A percentile compares a stretch with the other conserved stretches of the same genome.
phyloP scores from a whole-genome alignment of 2,113 vertebrate genomes.

The Trinectes maculatus region DNA sequence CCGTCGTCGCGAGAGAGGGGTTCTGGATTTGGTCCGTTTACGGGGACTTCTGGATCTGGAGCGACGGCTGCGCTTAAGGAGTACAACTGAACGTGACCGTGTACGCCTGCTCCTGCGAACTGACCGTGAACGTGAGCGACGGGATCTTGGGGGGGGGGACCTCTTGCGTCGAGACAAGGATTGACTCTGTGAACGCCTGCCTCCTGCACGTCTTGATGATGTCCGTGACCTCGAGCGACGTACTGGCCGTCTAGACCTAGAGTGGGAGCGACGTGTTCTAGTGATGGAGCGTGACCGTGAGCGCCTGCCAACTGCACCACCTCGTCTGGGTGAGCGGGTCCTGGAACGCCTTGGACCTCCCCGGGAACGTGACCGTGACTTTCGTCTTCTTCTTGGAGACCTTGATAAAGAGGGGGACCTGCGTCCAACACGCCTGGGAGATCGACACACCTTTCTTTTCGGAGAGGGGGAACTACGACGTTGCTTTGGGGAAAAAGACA shows the following conservation, averaged over 20 bases:
- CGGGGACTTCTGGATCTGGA: conserved; percentile 75
- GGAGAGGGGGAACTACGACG: conserved; percentile 55
- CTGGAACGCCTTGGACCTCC: conserved; percentile 71
- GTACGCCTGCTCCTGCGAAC: conserved; percentile 70
- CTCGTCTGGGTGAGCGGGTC: conserved; percentile 70
- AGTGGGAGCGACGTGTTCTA: conserved; percentile 66
- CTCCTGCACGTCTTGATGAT: conserved; percentile 58
- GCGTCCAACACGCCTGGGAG: conserved; percentile 63
- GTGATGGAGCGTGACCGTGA: conserved; percentile 76
- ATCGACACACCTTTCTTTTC: conserved; percentile 63
- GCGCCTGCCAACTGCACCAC: conserved; percentile 59
- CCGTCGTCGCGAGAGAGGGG: conserved; percentile 53
- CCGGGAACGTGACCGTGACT: conserved; percentile 75
- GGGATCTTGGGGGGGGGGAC: conserved; percentile 74
- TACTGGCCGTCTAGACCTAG: conserved; percentile 72
- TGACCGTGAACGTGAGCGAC: conserved; percentile 77
- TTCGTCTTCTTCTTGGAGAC: conserved; percentile 67
- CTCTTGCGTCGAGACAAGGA: conserved; percentile 72
- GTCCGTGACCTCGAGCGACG: conserved; percentile 77
- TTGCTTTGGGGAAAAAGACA: conserved; percentile 68
- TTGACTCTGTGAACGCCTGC: conserved; percentile 75
- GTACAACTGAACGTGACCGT: conserved; percentile 77
- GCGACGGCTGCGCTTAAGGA: conserved; percentile 72
- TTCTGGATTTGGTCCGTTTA: conserved; percentile 74
- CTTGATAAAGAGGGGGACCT: conserved; percentile 67